Percentiles rank a stretch among this genome's conserved stretches.
Conservation (phyloP, 2,113 vertebrate species). For the Picathartes gymnocephalus region DNA sequence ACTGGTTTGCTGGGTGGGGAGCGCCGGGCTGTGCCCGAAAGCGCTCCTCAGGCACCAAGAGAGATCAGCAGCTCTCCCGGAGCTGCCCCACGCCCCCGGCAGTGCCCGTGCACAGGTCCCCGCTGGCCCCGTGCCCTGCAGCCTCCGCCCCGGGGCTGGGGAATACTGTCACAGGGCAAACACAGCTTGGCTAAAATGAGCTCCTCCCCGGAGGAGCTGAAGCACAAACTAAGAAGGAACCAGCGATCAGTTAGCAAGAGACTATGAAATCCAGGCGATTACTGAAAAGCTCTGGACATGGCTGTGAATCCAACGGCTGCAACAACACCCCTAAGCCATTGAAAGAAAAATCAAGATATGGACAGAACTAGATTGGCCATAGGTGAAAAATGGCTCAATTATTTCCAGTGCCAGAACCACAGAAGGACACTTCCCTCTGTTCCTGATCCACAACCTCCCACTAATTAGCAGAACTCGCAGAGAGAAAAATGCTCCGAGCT, state of each 20-base stretch:
- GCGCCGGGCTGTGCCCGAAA: background rate
- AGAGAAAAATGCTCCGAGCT: conserved; percentile 4
- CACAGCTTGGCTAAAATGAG: fast-evolving
- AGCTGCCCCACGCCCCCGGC: fast-evolving
- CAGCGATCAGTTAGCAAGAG: background rate
- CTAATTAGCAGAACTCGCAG: conserved; percentile 6
- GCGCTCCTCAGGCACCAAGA: fast-evolving
- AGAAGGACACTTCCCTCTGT: conserved; percentile 40
- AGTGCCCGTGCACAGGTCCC: fast-evolving
- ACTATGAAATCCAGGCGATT: background rate
- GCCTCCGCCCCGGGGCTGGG: background rate
- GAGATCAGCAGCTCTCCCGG: fast-evolving
- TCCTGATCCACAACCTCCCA: conserved; percentile 29
- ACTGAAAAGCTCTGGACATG: conserved; percentile 4
- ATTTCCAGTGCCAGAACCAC: conserved; percentile 35
- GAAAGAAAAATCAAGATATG: conserved; percentile 47
- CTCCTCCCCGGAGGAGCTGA: background rate
- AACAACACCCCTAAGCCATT: background rate
- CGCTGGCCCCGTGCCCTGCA: fast-evolving
- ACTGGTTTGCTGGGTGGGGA: background rate
- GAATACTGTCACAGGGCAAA: fast-evolving
- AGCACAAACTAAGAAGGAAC: background rate
- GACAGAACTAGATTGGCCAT: conserved; percentile 7
- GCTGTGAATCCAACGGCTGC: background rate
- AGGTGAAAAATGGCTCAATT: conserved; percentile 60